Base-by-base conservation (phyloP, 2,888 invertebrate species). In the Stramonita haemastoma region DNA sequence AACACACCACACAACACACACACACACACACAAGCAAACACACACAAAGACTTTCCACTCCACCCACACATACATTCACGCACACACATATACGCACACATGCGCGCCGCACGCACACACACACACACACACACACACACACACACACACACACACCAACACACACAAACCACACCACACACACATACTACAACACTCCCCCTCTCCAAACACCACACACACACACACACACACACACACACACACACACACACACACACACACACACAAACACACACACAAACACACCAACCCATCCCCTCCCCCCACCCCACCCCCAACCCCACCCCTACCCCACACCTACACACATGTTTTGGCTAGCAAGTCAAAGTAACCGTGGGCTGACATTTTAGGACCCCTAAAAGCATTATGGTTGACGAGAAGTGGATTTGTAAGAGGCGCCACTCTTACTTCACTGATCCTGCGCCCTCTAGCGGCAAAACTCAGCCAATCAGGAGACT, bases 101-200 rank as follows among this genome's bases (percentile, higher is more conserved):
- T 26, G 26, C 73, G 26, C 73, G 26, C 73, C n/a, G n/a, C 77
- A n/a, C 77, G n/a, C 77, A n/a, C 77, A 77, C 77, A n/a, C 77
- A 77, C 77, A n/a, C 77, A 77, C n/a, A 77, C 77, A n/a, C 77
- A 77, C 77, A n/a, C 77, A 77, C 77, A n/a, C 77, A 77, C 77
- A n/a, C 77, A 77, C 77, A n/a, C 77, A 77, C 77, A 77, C 77
- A 77, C 77, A 77, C 2, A 77, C n/a, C 5, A n/a, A 8, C 4
- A 77, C 11, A 8, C n/a, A 5, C 46, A 5, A 46, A 2, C 46
- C 46, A 2, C 46, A 2, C 46, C 46, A 46, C 46, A 46, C 46
- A 46, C 46, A 46, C 46, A 46, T 8, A 46, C 46, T 5, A 46
- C 46, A 46, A 5, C 2, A 46, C 46, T 46, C 46, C 46, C n/a